Conservation (phyloP, 2,888 invertebrate genomes). For the Drosophila subsilvestris region DNA sequence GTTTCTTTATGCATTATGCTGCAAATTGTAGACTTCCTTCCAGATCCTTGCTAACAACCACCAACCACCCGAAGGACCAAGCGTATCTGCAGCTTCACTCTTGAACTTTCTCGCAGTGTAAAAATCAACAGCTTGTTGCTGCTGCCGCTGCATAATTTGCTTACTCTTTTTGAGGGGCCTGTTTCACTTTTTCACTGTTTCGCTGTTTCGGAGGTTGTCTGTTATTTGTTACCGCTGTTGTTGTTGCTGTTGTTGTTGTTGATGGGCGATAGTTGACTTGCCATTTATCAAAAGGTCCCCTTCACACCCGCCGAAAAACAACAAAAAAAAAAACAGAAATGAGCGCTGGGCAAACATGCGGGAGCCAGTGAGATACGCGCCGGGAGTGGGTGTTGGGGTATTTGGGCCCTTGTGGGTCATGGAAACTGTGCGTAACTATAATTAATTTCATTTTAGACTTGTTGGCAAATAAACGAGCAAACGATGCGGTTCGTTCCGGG, state of each 20-base stretch:
- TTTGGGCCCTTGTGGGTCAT: constrained; percentile 29
- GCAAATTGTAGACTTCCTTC: no score
- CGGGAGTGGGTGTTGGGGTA: background rate
- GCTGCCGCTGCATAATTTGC: constrained; percentile 28
- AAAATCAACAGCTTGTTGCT: constrained; percentile 2
- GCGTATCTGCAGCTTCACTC: constrained; percentile 4
- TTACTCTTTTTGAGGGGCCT: background rate
- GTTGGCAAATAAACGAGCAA: constrained; percentile 77
- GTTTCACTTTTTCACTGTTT: no score
- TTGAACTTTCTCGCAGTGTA: background rate
- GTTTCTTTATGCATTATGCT: no score
- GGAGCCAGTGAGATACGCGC: background rate
- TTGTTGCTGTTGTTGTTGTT: background rate
- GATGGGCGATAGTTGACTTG: constrained; percentile 1
- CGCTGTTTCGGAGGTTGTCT: background rate
- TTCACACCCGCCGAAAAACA: background rate
- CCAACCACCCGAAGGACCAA: no score
- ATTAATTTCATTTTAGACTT: constrained; percentile 79
- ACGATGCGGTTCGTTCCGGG: constrained; percentile 71
- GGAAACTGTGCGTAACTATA: constrained; percentile 76
- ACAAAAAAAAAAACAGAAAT: background rate
- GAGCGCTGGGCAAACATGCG: background rate
- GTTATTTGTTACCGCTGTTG: background rate
- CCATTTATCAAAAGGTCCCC: constrained; percentile 9
- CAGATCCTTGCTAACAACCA: no score